Conservation (phyloP, 2,888 invertebrate genomes). For the Dryococelus australis region DNA sequence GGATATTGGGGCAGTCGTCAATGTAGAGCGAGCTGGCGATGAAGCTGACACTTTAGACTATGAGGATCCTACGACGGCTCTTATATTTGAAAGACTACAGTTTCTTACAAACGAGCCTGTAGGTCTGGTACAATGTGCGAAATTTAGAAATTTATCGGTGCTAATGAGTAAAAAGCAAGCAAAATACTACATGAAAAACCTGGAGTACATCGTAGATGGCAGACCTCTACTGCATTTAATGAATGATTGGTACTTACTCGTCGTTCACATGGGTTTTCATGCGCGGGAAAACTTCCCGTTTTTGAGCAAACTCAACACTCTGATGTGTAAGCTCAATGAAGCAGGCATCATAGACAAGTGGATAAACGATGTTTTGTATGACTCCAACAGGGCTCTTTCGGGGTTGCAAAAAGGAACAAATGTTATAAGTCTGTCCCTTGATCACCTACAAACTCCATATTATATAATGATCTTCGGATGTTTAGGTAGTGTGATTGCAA, state of each 20-base stretch:
- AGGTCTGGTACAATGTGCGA: neutral
- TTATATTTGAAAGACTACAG: neutral
- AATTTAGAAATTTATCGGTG: neutral
- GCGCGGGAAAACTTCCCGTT: neutral
- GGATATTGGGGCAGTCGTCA: neutral
- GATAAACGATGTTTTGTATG: neutral
- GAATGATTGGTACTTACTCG: neutral
- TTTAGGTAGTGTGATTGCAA: no score
- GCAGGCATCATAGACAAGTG: neutral
- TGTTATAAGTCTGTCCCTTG: neutral
- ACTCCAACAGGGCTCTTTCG: neutral
- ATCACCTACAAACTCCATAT: neutral
- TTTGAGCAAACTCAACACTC: neutral
- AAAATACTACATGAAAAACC: neutral
- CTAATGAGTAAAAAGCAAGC: neutral
- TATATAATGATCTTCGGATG: no score
- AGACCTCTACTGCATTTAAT: neutral
- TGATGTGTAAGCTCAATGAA: neutral
- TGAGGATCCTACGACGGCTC: neutral
- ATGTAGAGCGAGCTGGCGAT: neutral
- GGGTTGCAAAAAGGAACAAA: neutral
- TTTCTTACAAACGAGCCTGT: neutral
- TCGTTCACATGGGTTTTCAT: neutral
- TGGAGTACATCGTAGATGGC: neutral
- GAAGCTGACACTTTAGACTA: neutral